Base-by-base conservation (phyloP, 2,113 vertebrate genomes). In the Himantopus leucocephalus region DNA sequence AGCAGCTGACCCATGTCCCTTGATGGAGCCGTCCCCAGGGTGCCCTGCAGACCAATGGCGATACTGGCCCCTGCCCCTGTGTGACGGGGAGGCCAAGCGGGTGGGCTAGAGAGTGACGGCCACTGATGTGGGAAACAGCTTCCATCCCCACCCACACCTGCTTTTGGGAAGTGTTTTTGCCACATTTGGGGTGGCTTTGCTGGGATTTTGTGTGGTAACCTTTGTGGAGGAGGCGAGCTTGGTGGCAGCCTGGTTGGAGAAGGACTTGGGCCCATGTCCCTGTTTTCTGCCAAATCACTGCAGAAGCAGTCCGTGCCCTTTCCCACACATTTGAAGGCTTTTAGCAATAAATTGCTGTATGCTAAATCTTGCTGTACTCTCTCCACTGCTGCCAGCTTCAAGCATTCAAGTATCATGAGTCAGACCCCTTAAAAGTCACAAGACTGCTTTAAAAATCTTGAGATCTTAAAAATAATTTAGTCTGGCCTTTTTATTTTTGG, bases 381-480 rank as follows among this genome's bases (percentile, higher is more conserved):
- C 78, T 76, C 27, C 1, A 4, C 74, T 77, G 74, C 85, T 96
- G 96, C 96, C 96, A 97, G 3, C 67, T 53, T 70, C 62, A 47
- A 50, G 88, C 95, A 96, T 97, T 96, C 92, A 96, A 94, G 32
- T 45, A 70, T 76, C n/a, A 94, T 93, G 92, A 97, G 75, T 97
- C 96, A 96, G 92, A 77, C 74, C 59, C 80, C 86, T 94, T 79
- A 85, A 85, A 95, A 96, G 89, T 96, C 90, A 93, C 73, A 95
- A 92, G 95, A 62, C 89, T 59, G 62, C 84, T 94, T 91, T 94
- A 94, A 96, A 97, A 95, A 73, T 70, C 84, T 79, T 22, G 35
- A 85, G 73, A 76, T 95, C 95, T 96, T 94, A 95, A 96, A 94
- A 96, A 96, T 95, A 96, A 94, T 95, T 92, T 90, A 94, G 87